Conservation (phyloP, 2,113 vertebrate genomes). For the Tragelaphus imberbis region DNA sequence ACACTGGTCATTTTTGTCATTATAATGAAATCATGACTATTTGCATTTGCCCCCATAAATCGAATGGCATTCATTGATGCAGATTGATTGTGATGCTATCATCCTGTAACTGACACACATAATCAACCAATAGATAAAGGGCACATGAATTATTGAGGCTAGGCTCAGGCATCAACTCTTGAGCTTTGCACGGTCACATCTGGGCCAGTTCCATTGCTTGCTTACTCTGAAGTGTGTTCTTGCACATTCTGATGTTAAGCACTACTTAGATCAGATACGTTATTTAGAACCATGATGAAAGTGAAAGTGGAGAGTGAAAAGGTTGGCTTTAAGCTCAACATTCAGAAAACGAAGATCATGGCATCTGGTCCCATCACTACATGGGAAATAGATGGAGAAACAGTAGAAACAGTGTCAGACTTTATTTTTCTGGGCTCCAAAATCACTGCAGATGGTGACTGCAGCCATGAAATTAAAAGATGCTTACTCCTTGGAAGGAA, state of each 20-base stretch:
- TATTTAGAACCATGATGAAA: not conserved
- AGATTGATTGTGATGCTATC: not conserved
- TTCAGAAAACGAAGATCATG: too few species aligned
- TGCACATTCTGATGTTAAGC: not conserved
- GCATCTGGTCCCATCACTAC: too few species aligned
- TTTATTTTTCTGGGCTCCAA: too few species aligned
- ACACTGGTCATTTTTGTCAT: not conserved
- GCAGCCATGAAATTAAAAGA: too few species aligned
- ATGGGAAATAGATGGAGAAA: too few species aligned
- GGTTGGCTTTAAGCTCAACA: too few species aligned
- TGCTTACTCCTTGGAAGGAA: too few species aligned
- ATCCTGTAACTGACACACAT: not conserved
- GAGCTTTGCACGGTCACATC: not conserved
- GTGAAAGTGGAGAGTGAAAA: too few species aligned
- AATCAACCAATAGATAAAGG: not conserved
- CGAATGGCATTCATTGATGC: not conserved
- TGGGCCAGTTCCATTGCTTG: not conserved
- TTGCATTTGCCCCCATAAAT: not conserved
- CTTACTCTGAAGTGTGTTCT: not conserved
- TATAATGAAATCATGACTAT: not conserved
- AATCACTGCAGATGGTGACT: too few species aligned
- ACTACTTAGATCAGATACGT: not conserved
- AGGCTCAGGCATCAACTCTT: not conserved
- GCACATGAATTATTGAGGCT: not conserved
- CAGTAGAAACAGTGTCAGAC: too few species aligned